A percentile compares a stretch with the other conserved stretches of the same genome.
These are phyloP conservation scores for Ceryle rudis DNA, from an alignment of 2,797 vertebrate genomes.

Conservation along the genomic window DNA sequence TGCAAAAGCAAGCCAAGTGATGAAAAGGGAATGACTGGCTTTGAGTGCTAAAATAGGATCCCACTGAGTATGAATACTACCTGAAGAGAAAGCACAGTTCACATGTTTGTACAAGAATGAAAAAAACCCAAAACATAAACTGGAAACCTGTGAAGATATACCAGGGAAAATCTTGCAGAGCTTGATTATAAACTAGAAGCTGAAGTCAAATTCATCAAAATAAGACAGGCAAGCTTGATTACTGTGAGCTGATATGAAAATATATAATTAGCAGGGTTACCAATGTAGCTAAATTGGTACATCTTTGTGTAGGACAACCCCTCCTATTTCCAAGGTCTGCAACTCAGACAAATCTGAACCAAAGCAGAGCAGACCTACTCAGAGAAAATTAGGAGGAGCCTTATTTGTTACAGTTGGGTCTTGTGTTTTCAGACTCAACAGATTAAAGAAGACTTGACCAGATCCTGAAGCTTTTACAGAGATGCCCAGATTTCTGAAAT, in stretches of 20 bases:
- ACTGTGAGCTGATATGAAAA: background rate
- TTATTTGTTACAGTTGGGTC: background rate
- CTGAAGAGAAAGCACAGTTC: background rate
- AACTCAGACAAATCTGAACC: background rate
- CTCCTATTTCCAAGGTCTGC: background rate
- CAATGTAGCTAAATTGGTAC: background rate
- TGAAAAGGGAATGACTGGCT: background rate
- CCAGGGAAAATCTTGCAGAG: fast-evolving
- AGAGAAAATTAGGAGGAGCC: background rate
- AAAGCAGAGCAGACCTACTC: background rate
- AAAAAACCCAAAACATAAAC: background rate
- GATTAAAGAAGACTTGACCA: background rate
- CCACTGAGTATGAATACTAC: background rate
- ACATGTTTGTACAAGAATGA: background rate
- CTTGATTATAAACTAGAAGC: background rate
- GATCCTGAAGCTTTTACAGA: background rate
- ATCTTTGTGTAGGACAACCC: background rate
- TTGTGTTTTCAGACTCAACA: background rate
- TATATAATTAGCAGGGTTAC: background rate
- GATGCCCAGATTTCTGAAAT: background rate
- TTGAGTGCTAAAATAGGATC: background rate
- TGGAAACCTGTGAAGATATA: background rate
- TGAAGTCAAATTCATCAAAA: background rate
- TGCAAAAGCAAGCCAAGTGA: background rate
- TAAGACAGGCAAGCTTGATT: background rate